These are phyloP conservation scores for Pampusana beccarii DNA, from an alignment of 2,113 vertebrate genomes.

Conservation along the genomic window DNA sequence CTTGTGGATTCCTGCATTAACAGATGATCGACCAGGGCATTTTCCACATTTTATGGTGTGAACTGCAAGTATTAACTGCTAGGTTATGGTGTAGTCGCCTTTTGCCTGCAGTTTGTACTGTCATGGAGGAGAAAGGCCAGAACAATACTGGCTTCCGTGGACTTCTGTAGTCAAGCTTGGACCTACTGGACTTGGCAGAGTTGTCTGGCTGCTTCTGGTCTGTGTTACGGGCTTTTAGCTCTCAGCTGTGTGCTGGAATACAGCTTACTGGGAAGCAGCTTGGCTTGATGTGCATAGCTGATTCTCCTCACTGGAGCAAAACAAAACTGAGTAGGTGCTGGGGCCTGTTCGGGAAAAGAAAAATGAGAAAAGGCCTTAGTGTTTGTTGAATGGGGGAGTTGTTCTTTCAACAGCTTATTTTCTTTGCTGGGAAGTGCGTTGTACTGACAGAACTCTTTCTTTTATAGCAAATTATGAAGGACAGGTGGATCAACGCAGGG, in stretches of 20 bases:
- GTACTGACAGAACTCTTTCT: not conserved
- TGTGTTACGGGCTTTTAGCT: not conserved
- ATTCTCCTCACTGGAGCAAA: not conserved
- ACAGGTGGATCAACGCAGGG: slow-evolving; percentile 97
- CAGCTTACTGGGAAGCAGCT: not conserved
- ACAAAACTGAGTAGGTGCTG: not conserved
- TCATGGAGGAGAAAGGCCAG: not conserved
- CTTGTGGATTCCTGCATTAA: not conserved
- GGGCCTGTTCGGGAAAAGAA: not conserved
- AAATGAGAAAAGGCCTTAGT: not conserved
- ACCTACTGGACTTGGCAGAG: not conserved
- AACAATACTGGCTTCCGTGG: not conserved
- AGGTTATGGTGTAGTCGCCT: not conserved
- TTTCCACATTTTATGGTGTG: not conserved
- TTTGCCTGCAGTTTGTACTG: not conserved
- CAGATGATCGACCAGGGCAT: not conserved
- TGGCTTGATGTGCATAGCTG: not conserved
- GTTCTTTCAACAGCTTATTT: not conserved
- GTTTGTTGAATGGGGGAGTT: not conserved
- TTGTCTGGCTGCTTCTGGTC: not conserved
- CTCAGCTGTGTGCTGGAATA: not conserved
- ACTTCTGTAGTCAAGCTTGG: not conserved
- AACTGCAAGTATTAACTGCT: not conserved
- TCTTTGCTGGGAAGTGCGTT: not conserved
- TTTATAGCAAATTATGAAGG: slow-evolving; percentile 98